Evolutionary conservation across 37 sponge, comb jelly and placozoan genomes (phyloP), one percentile per base, ranked within the genome.

Genomic region (Beroe ovata): DNA sequence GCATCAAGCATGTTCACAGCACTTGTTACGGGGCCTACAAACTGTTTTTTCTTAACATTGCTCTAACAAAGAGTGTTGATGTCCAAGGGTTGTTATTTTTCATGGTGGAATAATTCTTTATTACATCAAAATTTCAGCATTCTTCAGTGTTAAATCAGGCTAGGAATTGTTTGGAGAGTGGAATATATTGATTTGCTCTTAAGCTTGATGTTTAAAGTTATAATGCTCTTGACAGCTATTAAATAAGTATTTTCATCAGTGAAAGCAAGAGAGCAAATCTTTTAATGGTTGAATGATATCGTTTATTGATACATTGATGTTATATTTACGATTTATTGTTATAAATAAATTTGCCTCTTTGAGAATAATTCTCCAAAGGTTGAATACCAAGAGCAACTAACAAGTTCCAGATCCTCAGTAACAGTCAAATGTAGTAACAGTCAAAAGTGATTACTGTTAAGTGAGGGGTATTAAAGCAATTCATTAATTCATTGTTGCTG

Each of bases 161-260:
- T 47, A 47, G 6, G 6, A 47, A 66, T 66, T 66, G 69, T 66
- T 66, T 66, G 69, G 34, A 32, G 69, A 66, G 8, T 66, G 69
- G 69, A 66, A 26, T 32, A 29, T 47, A 11, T 16, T 47, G 54
- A 47, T 47, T 47, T 47, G 54, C 54, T 47, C 54, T 47, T 47
- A 47, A 47, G 11, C 54, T 47, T 47, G 54, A n/a, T n/a, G n/a
- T n/a, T n/a, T n/a, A n/a, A n/a, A n/a, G n/a, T n/a, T n/a, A n/a
- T n/a, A n/a, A n/a, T n/a, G n/a, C n/a, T n/a, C n/a, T n/a, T n/a
- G n/a, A n/a, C n/a, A n/a, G n/a, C n/a, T n/a, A n/a, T n/a, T n/a
- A n/a, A n/a, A n/a, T n/a, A n/a, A n/a, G n/a, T n/a, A n/a, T n/a
- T n/a, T n/a, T n/a, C n/a, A n/a, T n/a, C n/a, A n/a, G n/a, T n/a